A percentile compares a stretch with the other conserved stretches of the same genome.
Conservation (phyloP, 2,888 invertebrate species). For the Sceliomorpha sp. region DNA sequence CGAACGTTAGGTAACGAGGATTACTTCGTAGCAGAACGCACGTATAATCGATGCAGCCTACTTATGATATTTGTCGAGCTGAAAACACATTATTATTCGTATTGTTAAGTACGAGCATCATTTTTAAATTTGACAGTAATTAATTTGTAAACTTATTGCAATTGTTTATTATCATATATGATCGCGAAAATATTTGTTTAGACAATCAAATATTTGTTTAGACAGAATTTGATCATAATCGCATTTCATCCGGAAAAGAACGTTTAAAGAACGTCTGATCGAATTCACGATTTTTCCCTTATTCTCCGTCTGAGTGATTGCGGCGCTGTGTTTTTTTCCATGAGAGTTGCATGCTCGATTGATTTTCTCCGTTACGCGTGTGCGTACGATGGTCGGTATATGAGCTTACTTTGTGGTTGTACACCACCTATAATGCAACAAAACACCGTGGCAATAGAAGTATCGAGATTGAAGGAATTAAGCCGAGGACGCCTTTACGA, state of each 20-base stretch:
- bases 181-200: too few species aligned
- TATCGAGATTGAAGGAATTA: too few species aligned
- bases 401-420: not conserved
- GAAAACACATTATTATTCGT: not conserved
- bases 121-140: too few species aligned
- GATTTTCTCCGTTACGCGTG: not conserved
- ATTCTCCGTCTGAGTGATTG: not conserved
- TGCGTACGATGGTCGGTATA: not conserved
- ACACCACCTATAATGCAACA: constrained; percentile 2
- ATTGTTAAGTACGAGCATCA: too few species aligned
- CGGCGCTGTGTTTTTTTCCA: not conserved
- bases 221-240: not conserved
- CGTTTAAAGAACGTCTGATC: not conserved
- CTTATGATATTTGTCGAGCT: not conserved
- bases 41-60: not conserved
- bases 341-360: constrained; percentile 3
- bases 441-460: not conserved
- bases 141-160: too few species aligned
- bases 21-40: too few species aligned
- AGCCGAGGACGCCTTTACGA: too few species aligned
- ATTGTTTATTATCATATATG: too few species aligned
- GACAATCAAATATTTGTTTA: too few species aligned
- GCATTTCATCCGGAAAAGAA: not conserved
- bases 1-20: too few species aligned
- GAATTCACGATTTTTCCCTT: not conserved